Percentiles rank a stretch among this genome's conserved stretches.
Evolutionary conservation across 2,113 vertebrate genomes (phyloP).

Genomic region (Theropithecus gelada): DNA sequence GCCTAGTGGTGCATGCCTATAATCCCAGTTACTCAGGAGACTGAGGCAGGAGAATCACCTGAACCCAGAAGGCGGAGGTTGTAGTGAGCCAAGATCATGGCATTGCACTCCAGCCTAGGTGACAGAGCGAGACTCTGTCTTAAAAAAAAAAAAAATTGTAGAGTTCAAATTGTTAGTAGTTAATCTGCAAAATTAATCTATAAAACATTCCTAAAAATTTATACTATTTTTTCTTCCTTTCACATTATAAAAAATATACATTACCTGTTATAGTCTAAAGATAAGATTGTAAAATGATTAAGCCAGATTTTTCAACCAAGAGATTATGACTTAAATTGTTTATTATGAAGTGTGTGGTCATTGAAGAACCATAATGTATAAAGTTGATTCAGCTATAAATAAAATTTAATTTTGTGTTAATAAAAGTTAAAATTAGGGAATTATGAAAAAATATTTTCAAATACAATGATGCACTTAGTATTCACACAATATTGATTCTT

Average conservation of each 20-base stretch:
- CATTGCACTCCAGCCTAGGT: too few relatives aligned
- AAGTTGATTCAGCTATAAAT: neutral
- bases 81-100: too few relatives aligned
- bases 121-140: too few relatives aligned
- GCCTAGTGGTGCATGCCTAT: too few relatives aligned
- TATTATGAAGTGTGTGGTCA: neutral
- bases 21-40: too few relatives aligned
- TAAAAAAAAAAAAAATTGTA: neutral
- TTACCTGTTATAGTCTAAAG: neutral
- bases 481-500: neutral
- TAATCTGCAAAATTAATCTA: neutral
- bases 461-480: neutral
- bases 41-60: too few relatives aligned
- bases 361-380: neutral
- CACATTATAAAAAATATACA: neutral
- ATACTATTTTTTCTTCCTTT: neutral
- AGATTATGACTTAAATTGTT: neutral
- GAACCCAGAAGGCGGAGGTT: too few relatives aligned
- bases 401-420: neutral
- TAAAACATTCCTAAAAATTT: neutral
- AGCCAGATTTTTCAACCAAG: neutral
- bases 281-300: neutral
- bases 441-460: neutral
- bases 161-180: neutral
- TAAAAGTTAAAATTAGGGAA: neutral